phyloP scores from a whole-genome alignment of 1,140 invertebrate species.

The Eurosta solidaginis region DNA sequence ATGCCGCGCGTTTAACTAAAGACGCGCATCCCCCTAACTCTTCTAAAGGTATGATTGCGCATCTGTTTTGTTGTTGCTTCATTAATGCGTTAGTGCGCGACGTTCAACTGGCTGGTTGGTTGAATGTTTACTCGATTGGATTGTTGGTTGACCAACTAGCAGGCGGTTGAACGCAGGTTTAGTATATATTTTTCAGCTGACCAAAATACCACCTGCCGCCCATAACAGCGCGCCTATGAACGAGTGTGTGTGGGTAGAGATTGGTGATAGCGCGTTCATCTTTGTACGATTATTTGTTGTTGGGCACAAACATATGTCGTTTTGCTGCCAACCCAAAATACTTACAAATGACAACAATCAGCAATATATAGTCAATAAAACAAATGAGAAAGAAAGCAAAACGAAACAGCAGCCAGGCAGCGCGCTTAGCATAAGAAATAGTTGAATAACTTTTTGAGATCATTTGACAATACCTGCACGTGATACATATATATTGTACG shows the following conservation, averaged over 20 bases:
- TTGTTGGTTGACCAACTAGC: background rate
- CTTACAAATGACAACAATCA: background rate
- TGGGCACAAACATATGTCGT: background rate
- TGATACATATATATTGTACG: no score
- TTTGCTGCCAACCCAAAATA: background rate
- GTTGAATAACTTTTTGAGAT: no score
- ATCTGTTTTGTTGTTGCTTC: background rate
- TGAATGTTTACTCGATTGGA: no score
- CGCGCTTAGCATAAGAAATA: no score
- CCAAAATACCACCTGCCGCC: constrained; percentile 30
- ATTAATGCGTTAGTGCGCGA: background rate
- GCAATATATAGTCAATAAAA: background rate
- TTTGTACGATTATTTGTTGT: background rate
- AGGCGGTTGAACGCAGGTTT: background rate
- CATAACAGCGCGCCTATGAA: background rate
- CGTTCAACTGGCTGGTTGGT: no score
- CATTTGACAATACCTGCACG: no score
- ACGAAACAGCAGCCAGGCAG: no score
- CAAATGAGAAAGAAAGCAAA: background rate
- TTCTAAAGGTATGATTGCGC: background rate
- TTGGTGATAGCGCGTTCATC: background rate
- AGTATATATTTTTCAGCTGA: constrained; percentile 9
- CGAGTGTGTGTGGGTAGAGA: background rate
- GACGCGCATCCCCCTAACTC: background rate
- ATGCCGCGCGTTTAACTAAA: background rate